phyloP scores from a whole-genome alignment of 2,113 vertebrate species.

The Zapornia atra region DNA sequence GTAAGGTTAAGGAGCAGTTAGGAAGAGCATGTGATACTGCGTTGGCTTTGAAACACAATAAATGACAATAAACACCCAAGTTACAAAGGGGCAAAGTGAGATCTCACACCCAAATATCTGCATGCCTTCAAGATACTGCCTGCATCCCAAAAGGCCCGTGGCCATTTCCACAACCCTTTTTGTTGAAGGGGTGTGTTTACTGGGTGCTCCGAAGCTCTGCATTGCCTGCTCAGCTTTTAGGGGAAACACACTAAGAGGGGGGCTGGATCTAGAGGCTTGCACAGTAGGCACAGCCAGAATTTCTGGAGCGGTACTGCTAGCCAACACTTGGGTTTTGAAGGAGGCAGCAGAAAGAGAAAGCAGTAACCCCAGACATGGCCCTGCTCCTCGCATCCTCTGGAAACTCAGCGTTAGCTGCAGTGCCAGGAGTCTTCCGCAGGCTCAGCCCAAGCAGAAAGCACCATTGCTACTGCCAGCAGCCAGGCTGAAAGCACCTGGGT shows the following conservation, averaged over 20 bases:
- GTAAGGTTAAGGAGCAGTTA: neutral
- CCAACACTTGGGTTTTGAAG: neutral
- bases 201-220: neutral
- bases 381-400: neutral
- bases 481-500: neutral
- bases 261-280: neutral
- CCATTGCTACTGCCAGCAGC: neutral
- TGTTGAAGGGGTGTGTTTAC: fast-evolving
- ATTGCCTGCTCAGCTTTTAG: neutral
- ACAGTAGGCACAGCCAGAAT: neutral
- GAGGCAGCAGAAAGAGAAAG: neutral
- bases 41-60: neutral
- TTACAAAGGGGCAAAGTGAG: neutral
- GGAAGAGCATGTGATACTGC: neutral
- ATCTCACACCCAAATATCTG: neutral
- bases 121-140: neutral
- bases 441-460: neutral
- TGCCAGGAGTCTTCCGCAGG: neutral
- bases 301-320: neutral
- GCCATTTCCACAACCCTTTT: neutral
- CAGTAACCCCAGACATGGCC: neutral
- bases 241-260: neutral
- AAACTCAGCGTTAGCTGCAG: neutral
- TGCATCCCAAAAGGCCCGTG: neutral
- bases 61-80: neutral